Percentiles rank a stretch among this genome's conserved stretches.
phyloP scores from a whole-genome alignment of 2,797 vertebrate genomes.

The Amazona finschi region DNA sequence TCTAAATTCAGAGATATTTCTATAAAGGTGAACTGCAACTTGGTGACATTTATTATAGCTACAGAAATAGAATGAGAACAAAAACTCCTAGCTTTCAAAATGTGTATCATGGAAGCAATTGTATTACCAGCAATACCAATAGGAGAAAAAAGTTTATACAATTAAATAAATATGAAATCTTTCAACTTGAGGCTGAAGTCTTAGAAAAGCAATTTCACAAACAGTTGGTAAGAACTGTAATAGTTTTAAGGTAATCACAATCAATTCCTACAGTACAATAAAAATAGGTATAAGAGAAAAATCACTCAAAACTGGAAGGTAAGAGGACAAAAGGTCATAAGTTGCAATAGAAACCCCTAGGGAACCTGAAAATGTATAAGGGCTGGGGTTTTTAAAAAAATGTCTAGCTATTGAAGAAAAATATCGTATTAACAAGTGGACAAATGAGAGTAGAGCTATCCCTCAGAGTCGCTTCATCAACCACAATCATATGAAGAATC shows the following conservation, averaged over 20 bases:
- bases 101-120: background rate
- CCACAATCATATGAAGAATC: conserved; percentile 60
- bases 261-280: conserved; percentile 57
- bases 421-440: conserved; percentile 62
- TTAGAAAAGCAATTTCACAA: background rate
- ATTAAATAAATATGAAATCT: conserved; percentile 50
- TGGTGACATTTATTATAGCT: background rate
- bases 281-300: conserved; percentile 53
- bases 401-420: conserved; percentile 61
- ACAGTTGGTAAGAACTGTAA: conserved; percentile 13
- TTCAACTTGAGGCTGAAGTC: conserved; percentile 34
- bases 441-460: conserved; percentile 60
- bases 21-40: background rate
- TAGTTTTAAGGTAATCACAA: conserved; percentile 60
- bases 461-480: conserved; percentile 62
- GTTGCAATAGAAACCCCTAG: conserved; percentile 53
- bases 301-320: conserved; percentile 42
- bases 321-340: conserved; percentile 55
- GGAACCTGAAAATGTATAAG: conserved; percentile 55
- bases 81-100: background rate
- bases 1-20: conserved; percentile 16
- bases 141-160: conserved; percentile 12
- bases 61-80: background rate
- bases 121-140: background rate
- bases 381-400: conserved; percentile 50